Conservation (phyloP, 2,797 vertebrate genomes). For the Sebastes goodei region DNA sequence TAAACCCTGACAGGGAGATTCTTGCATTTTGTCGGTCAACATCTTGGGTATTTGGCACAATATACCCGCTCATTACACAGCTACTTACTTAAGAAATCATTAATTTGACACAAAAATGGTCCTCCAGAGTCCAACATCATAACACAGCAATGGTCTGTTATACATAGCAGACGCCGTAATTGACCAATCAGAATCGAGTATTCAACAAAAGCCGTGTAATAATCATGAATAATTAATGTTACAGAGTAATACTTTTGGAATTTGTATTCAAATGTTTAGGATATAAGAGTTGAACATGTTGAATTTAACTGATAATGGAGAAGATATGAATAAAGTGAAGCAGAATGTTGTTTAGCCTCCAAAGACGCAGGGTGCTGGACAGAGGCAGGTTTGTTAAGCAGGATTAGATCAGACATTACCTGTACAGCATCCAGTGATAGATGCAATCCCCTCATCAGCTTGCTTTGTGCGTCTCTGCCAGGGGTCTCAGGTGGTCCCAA, state of each 20-base stretch:
- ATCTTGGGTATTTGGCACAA: too few species aligned
- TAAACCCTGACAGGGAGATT: too few species aligned
- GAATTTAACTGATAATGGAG: background rate
- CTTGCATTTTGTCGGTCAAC: too few species aligned
- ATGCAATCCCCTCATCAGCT: conserved; percentile 58
- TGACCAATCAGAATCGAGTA: too few species aligned
- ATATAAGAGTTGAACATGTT: background rate
- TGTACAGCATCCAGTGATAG: conserved; percentile 27
- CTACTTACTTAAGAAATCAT: too few species aligned
- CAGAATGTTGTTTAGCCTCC: background rate
- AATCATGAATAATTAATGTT: background rate
- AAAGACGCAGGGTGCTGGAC: background rate
- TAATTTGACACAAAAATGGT: too few species aligned
- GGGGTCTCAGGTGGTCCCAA: conserved; percentile 15
- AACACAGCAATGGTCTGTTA: too few species aligned
- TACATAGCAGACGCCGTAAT: too few species aligned
- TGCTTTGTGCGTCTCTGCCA: background rate
- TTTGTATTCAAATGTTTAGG: background rate
- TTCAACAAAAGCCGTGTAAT: too few species aligned
- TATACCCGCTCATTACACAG: too few species aligned
- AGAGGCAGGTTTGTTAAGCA: conserved; percentile 4
- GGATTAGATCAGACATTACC: conserved; percentile 50
- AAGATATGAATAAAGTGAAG: background rate
- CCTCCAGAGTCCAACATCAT: too few species aligned
- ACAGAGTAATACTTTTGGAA: background rate